Conservation (phyloP, 2,888 invertebrate genomes). For the Ceriagrion tenellum region DNA sequence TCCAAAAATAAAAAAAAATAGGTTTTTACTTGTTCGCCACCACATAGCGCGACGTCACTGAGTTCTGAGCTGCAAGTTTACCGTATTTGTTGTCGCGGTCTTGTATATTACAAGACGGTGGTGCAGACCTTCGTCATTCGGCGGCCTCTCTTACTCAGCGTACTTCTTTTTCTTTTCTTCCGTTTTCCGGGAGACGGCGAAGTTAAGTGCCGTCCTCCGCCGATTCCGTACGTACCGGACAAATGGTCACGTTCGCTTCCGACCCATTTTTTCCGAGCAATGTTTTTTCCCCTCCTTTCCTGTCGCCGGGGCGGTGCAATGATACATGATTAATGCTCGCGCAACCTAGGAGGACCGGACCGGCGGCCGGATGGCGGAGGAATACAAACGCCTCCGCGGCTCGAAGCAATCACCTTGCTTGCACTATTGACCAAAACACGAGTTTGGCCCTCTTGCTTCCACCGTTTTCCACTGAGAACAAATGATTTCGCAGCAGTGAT, state of each 20-base stretch:
- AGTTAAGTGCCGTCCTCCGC: not conserved
- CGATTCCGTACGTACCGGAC: not conserved
- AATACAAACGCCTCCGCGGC: conserved; percentile 13
- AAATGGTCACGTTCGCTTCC: not conserved
- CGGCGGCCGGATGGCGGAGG: not conserved
- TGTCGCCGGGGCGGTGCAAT: conserved; percentile 14
- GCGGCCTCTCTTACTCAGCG: not conserved
- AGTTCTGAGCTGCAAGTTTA: too few species aligned
- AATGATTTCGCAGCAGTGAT: not conserved
- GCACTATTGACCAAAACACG: not conserved
- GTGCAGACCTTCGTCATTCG: not conserved
- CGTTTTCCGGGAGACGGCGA: not conserved
- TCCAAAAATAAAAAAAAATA: too few species aligned
- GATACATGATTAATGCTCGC: conserved; percentile 4
- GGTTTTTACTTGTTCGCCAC: too few species aligned
- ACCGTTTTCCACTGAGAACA: not conserved
- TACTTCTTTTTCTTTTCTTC: not conserved
- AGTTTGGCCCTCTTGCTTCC: not conserved
- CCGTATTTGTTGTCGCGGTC: too few species aligned
- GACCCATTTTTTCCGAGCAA: not conserved
- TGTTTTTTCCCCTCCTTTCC: not conserved
- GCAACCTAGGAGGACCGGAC: not conserved
- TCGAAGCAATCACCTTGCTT: not conserved
- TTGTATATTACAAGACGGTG: too few species aligned
- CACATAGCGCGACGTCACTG: too few species aligned